phyloP scores from a whole-genome alignment of 2,888 invertebrate genomes.

The Conistra vaccinii region DNA sequence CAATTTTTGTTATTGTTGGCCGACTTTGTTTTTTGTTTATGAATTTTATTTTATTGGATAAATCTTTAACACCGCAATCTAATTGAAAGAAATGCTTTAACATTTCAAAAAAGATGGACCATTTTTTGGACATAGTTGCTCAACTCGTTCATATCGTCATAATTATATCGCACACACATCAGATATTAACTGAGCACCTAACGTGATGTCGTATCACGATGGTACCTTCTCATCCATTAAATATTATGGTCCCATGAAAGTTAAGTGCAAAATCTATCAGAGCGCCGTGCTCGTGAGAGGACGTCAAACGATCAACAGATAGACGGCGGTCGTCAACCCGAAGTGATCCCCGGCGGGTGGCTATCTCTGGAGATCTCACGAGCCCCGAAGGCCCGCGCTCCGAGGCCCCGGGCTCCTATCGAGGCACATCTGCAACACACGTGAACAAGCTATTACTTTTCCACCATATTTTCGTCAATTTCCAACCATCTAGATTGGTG shows the following conservation, averaged over 20 bases:
- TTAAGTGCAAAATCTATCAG: conserved; percentile 59
- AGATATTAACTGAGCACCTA: background rate
- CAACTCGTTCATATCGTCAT: background rate
- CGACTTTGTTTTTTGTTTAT: conserved; percentile 36
- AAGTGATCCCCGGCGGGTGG: conserved; percentile 68
- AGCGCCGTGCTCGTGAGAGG: conserved; percentile 39
- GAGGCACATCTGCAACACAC: conserved; percentile 47
- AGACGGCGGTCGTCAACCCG: conserved; percentile 73
- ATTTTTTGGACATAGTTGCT: too few species aligned
- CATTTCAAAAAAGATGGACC: too few species aligned
- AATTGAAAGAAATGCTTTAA: conserved; percentile 7
- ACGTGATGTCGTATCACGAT: background rate
- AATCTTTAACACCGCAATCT: conserved; percentile 12
- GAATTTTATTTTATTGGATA: conserved; percentile 27
- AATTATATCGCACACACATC: background rate
- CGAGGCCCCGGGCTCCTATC: conserved; percentile 37
- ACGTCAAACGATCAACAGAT: conserved; percentile 68
- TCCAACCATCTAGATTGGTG: conserved; percentile 57
- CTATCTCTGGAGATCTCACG: conserved; percentile 64
- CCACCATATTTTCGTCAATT: conserved; percentile 52
- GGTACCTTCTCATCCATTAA: conserved; percentile 36
- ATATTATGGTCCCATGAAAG: conserved; percentile 55
- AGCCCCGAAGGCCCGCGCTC: conserved; percentile 52
- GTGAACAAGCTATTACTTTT: conserved; percentile 56
- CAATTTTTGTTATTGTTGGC: conserved; percentile 40